Base-by-base conservation (phyloP, 2,113 vertebrate species). In the Tetrao urogallus region DNA sequence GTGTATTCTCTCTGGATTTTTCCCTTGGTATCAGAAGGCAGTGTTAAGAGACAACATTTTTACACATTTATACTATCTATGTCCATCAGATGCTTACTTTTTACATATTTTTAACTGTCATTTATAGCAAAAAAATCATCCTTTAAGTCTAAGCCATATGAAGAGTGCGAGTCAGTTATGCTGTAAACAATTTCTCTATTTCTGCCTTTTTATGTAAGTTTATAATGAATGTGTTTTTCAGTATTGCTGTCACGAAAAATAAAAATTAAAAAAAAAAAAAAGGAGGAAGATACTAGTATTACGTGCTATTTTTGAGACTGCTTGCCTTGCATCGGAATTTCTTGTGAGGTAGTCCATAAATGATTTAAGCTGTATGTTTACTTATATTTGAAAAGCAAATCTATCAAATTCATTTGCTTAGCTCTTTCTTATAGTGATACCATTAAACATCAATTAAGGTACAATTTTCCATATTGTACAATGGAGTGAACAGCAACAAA, bases 61-160 rank as follows among this genome's bases (percentile, higher is more conserved):
- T 98, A 98, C 98, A 98, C 98, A 98, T 99, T 98, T 98, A 98
- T 98, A 97, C 97, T 98, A 97, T 97, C 98, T 97, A 90, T 95
- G 97, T 89, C 95, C 93, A 96, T 97, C 95, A 96, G 77, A 75
- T 93, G 88, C 96, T 97, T 97, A 89, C 92, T 97, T 98, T 97
- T 96, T 95, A 96, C 80, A 70, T 96, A 93, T 96, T 96, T 97
- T 69, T 97, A 96, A 86, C 91, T 96, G 92, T 95, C 89, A 77
- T 95, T 97, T 97, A 60, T 93, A 96, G 92, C 66, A 95, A 86
- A 95, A 97, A 97, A 93, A 75, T 85, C 13, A 84, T 94, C 72
- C 91, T 86, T 95, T 83, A 92, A 95, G 40, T 95, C 71, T 94
- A 96, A 94, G 60, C 76, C 52, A 82, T 92, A 96, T 63, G 92